Base-by-base conservation (phyloP, 2,797 vertebrate species). In the Nannoperca obscura region DNA sequence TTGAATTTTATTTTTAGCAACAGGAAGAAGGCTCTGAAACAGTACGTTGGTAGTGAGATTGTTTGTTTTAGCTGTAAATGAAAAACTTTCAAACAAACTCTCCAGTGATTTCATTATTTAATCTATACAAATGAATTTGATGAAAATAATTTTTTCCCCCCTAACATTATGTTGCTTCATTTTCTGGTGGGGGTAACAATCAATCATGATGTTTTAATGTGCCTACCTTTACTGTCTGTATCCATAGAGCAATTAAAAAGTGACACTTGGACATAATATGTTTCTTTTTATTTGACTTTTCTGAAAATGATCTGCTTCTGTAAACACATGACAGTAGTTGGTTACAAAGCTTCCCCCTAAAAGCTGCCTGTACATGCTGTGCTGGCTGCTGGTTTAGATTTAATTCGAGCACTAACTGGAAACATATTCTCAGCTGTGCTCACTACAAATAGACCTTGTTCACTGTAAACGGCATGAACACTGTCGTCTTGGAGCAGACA, bases 321-420 rank as follows among this genome's bases (percentile, higher is more conserved):
- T 27, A 47, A 74, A 47, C 17, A 2, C 8, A 22, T 15, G 14
- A 30, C 0, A 62, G 11, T 27, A 20, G 44, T 20, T 46, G 9
- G 40, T 5, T 69, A 40, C 32, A 82, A 69, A 86, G 62, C 74
- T 32, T 60, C 49, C 53, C 42, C 52, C 77, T 85, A 71, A 86
- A 84, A 74, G 40, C 65, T 80, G 52, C 76, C 77, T 86, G 67
- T 68, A 32, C 66, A 65, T 64, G 63, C 71, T 81, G 75, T 66
- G 67, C 59, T 80, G 59, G 76, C 64, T 86, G 81, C 66, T 62
- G 65, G 49, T 72, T 79, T 52, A 49, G 17, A 80, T 78, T 59
- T 63, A 71, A 76, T 80, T 80, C 61, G 75, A 83, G 53, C 63
- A 36, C 65, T 40, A 69, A 80, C 19, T 76, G 66, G 55, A 74